Evolutionary conservation across 2,888 invertebrate genomes (phyloP), one percentile per base, ranked within the genome.

Genomic region (Athripsodes cinereus): DNA sequence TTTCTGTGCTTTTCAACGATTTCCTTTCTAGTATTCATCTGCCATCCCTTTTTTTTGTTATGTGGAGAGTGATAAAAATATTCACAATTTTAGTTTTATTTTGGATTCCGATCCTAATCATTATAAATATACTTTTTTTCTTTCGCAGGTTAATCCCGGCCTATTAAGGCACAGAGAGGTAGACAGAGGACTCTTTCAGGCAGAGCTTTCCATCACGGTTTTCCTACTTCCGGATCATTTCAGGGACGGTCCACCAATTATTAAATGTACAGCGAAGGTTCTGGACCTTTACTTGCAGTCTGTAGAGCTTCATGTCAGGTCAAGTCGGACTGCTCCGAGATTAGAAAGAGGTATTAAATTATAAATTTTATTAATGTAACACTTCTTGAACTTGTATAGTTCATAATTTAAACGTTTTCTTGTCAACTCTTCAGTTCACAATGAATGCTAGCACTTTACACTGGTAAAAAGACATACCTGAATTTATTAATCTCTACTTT

Each of bases 271-370:
- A 59, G 85, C 86, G 11, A 79, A 81, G 69, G 81, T 87, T 50
- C 77, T 78, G 5, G 80, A 80, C 40, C 71, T 87, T 65, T 87
- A 86, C 71, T 70, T 72, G 51, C 80, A 82, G 68, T 78, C 80
- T 40, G 82, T 82, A 34, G 79, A 78, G 62, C 74, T 83, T 44
- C 81, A 84, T 58, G 74, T 87, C 50, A 81, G 82, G 63, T 79
- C 82, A 26, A 82, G 82, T 52, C 81, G 83, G 55, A 80, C 84
- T 52, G 85, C 87, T 67, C 87, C 87, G 54, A 82, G 85, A 65
- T 86, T 87, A 61, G 86, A 86, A 71, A 81, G 85, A 81, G 86
- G 86, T 85, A 68, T 26, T 35, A n/a, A n/a, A n/a, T n/a, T n/a
- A n/a, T n/a, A n/a, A n/a, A n/a, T n/a, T n/a, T n/a, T n/a, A n/a